Evolutionary conservation across 2,888 invertebrate genomes (phyloP), one percentile per base, ranked within the genome.

Genomic region (Cantharis flavilabris): DNA sequence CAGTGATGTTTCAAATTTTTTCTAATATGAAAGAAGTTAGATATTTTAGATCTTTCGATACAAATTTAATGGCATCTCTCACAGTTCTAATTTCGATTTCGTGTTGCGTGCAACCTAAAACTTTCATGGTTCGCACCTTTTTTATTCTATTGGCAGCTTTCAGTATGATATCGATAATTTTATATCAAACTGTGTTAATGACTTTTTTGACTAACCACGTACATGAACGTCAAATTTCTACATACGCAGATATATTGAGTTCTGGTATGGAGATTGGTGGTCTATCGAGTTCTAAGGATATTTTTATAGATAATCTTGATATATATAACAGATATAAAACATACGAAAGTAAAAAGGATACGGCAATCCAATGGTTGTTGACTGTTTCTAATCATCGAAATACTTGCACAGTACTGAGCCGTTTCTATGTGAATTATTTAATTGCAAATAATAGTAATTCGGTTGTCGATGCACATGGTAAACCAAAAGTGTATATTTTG

Each of bases 151-250:
- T 92, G 0, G 89, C 90, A 62, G 76, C 92, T 0, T 92, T 91
- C 78, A 89, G 90, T 28, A 85, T 92, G 30, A 87, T 91, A 79
- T 87, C 92, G 78, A 83, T 90, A 11, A 90, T 91, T 0, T 88
- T 90, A 0, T 93, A 92, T 77, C 90, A 92, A 79, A 92, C 92
- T 0, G 90, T 91, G 81, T 85, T 93, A 77, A 91, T 92, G 77
- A 88, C 89, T 13, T 91, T 92, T 0, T 88, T 93, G 67, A 90
- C 90, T 10, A 88, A 91, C 83, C 91, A 92, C 0, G 87, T 89
- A 1, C 89, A 87, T 76, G 88, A 91, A 78, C 86, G 90, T 80
- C 92, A 92, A 86, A 89, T 92, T 9, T 85, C 90, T 72, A 89
- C 88, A 0, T 86, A 92, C 3, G 83, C 89, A 63, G 91, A 92